phyloP scores from a whole-genome alignment of 1,140 invertebrate genomes.

The Lordiphosa stackelbergi region DNA sequence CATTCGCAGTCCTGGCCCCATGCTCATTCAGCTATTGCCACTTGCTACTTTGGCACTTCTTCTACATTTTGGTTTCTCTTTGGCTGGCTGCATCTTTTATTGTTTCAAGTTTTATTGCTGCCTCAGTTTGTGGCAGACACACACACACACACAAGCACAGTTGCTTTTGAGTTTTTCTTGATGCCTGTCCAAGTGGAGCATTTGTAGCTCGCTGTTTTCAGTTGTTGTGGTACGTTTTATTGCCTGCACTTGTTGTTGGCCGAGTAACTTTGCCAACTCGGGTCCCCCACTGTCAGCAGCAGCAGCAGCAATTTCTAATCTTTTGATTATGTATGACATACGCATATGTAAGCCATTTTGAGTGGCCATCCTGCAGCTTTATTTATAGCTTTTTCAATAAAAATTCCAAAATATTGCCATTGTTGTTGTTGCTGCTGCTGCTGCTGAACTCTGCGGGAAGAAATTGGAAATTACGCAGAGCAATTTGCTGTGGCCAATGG shows the following conservation, averaged over 20 bases:
- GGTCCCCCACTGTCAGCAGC: constrained; percentile 15
- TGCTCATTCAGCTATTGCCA: constrained; percentile 57
- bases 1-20: constrained; percentile 27
- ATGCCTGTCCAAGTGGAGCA: constrained; percentile 66
- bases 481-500: constrained; percentile 38
- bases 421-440: constrained; percentile 36
- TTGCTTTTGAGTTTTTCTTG: constrained; percentile 62
- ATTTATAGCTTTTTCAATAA: constrained; percentile 69
- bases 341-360: constrained; percentile 63
- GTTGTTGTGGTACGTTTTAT: constrained; percentile 46
- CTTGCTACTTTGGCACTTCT: constrained; percentile 50
- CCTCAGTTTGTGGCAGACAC: constrained; percentile 66
- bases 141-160: constrained; percentile 24
- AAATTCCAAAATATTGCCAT: constrained; percentile 71
- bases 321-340: constrained; percentile 72
- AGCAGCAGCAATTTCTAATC: constrained; percentile 54
- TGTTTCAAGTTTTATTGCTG: constrained; percentile 74
- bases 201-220: constrained; percentile 28
- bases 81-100: constrained; percentile 55
- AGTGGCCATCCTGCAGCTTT: constrained; percentile 36
- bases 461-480: constrained; percentile 36
- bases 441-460: constrained; percentile 13
- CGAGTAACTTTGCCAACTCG: constrained; percentile 15
- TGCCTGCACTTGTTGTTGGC: constrained; percentile 27
- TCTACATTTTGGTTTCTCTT: constrained; percentile 22